Evolutionary conservation across 2,113 vertebrate genomes (phyloP).

Genomic region (Prunella fulvescens): DNA sequence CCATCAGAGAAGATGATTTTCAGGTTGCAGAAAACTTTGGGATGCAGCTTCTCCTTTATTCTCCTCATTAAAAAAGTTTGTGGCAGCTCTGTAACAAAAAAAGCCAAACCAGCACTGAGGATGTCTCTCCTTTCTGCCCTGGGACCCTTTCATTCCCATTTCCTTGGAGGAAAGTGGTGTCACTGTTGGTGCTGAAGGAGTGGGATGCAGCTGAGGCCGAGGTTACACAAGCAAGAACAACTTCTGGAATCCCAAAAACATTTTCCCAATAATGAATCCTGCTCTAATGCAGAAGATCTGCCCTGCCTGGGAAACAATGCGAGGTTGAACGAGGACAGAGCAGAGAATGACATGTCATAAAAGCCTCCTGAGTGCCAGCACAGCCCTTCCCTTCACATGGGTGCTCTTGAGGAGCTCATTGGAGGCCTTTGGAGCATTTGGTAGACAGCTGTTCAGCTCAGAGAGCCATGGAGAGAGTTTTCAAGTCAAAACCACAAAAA

Average conservation of each 20-base stretch:
- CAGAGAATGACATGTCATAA: slow-evolving; percentile 13
- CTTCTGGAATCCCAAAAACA: neutral
- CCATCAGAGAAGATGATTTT: neutral
- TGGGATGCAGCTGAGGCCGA: neutral
- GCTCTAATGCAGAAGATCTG: neutral
- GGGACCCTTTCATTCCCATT: neutral
- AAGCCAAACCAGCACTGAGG: neutral
- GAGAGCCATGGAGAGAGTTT: neutral
- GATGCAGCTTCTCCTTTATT: neutral
- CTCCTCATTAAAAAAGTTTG: neutral
- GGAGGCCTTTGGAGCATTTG: slow-evolving; percentile 45
- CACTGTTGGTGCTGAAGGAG: neutral
- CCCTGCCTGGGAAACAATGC: slow-evolving; percentile 55
- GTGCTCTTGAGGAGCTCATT: slow-evolving; percentile 20
- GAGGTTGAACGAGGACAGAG: slow-evolving; percentile 44
- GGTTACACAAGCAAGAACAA: slow-evolving; percentile 20
- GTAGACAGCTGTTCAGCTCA: slow-evolving; percentile 43
- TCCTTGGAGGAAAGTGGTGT: neutral
- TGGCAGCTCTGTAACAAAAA: neutral
- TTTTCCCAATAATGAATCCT: neutral
- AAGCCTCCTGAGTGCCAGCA: slow-evolving; percentile 14
- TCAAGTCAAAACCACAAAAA: slow-evolving; percentile 42
- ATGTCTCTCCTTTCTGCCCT: neutral
- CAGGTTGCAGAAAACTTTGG: neutral
- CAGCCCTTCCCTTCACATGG: neutral